Evolutionary conservation across 2,888 invertebrate species (phyloP).

Genomic region (Metacarcinus magister): DNA sequence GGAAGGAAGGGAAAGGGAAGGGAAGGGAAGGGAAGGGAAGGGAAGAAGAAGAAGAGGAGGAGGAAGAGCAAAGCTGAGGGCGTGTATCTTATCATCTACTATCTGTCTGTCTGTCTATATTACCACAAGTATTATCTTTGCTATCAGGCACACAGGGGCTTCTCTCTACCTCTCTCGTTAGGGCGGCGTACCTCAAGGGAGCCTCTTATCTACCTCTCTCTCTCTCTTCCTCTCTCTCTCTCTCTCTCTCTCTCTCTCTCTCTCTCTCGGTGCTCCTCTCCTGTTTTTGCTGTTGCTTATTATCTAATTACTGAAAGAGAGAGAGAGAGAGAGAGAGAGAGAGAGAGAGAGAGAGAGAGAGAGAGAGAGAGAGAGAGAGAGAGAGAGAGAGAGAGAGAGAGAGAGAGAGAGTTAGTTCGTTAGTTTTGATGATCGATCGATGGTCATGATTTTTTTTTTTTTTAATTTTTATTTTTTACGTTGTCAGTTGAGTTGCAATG

Average conservation of each 20-base stretch:
- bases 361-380: not conserved
- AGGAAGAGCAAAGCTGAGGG: not conserved
- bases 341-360: conserved; percentile 39
- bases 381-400: conserved; percentile 11
- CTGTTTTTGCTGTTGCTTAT: not conserved
- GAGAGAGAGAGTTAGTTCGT: not conserved
- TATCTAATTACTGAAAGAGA: conserved; percentile 26
- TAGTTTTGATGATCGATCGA: not conserved
- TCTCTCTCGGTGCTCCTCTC: not conserved
- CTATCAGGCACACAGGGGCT: not conserved
- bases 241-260: conserved; percentile 26
- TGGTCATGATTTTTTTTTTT: not conserved
- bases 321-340: conserved; percentile 44
- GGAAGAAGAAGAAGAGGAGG: not conserved
- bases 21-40: not conserved
- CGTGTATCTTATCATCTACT: not conserved
- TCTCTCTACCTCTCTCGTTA: not conserved
- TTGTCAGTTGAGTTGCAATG: not conserved
- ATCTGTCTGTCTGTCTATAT: not conserved
- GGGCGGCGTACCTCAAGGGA: not conserved
- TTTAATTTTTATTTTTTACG: not conserved
- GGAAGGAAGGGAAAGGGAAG: not conserved
- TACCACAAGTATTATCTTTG: not conserved
- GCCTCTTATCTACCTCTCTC: not conserved
- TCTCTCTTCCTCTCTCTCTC: not conserved